Evolutionary conservation across 2,888 invertebrate species (phyloP), one percentile per base, ranked within the genome.

Genomic region (Ormyrus labotus): DNA sequence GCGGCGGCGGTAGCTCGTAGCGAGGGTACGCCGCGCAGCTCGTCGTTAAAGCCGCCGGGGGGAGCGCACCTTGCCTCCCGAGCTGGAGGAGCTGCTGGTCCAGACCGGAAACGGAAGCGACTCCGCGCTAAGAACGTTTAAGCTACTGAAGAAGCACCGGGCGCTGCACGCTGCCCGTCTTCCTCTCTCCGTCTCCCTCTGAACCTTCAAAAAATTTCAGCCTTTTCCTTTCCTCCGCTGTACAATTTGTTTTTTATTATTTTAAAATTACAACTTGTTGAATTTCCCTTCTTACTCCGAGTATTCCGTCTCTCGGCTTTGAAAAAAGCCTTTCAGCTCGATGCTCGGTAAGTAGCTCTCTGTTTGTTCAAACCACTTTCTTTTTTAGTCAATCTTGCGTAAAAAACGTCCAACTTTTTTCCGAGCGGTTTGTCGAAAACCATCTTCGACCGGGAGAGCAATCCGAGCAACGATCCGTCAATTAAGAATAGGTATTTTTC

Each of bases 41-140:
- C 53, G 51, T 76, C 63, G 69, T 69, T 69, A 69, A 69, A 69
- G 48, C n/a, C 10, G 10, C 19, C 10, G 48, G 3, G 45, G 11
- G 9, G 34, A 13, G 6, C n/a, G 50, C 13, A 53, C 34, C 34
- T 34, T 4, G 34, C 4, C 34, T 34, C 2, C 34, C 53, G 64
- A n/a, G 69, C 8, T 6, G 45, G 53, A 9, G 51, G 19, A 34
- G 34, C 10, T 34, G 53, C 13, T 34, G 55, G 48, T 10, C 55
- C 8, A 60, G 47, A 71, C 74, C 79, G 79, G 79, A 79, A 79
- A 79, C 79, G 79, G 79, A 79, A 79, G 70, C 51, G 5, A 58
- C 10, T 34, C 34, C 19, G 53, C 61, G 45, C n/a, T 64, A 69
- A 76, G 65, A 58, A 48, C 65, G 65, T 65, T 74, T 65, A 50